Base-by-base conservation (phyloP, 37 sponge, comb jelly and placozoan species). In the Crambe crambe region DNA sequence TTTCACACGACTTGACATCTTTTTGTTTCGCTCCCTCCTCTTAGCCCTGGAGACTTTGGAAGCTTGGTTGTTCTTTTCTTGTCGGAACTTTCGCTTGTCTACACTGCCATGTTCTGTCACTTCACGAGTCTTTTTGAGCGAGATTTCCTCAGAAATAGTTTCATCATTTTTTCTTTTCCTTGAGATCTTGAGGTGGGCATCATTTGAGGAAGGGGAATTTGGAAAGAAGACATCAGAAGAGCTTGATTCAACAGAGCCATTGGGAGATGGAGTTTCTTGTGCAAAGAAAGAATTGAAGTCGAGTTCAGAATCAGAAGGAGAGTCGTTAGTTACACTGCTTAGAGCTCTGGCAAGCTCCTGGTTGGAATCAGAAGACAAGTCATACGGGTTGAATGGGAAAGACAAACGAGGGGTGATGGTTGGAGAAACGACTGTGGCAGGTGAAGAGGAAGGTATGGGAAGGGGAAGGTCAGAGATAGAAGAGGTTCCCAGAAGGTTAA, bases 41-140 rank as follows among this genome's bases (percentile, higher is more conserved):
- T 83, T 89, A 30, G 81, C 74, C 21, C 89, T 56, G 0, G 89
- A 89, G 12, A 84, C 80, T 63, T 75, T 67, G 22, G 85, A 89
- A 2, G 89, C 89, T 0, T 44, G 51, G 35, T 89, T 89, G 80
- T 89, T 89, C 76, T 80, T 83, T n/a, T 78, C 68, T 56, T 79
- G 68, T n/a, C 84, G 37, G 25, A 27, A 63, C 29, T 23, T 27
- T 60, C 77, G 57, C 54, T 76, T 70, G 1, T 61, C 71, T 0
- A 44, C 74, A 20, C 35, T 65, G 40, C 1, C 20, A 15, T 56
- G 0, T 5, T 17, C 0, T 10, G 63, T 30, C 3, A 20, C n/a
- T 79, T 68, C 21, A 18, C 2, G 31, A 29, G 27, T 20, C 27
- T 76, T 60, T 1, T 32, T 9, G 23, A 62, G 65, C 20, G 27